A percentile compares a stretch with the other conserved stretches of the same genome.
phyloP scores from a whole-genome alignment of 2,888 invertebrate genomes.

The Volucella bombylans region DNA sequence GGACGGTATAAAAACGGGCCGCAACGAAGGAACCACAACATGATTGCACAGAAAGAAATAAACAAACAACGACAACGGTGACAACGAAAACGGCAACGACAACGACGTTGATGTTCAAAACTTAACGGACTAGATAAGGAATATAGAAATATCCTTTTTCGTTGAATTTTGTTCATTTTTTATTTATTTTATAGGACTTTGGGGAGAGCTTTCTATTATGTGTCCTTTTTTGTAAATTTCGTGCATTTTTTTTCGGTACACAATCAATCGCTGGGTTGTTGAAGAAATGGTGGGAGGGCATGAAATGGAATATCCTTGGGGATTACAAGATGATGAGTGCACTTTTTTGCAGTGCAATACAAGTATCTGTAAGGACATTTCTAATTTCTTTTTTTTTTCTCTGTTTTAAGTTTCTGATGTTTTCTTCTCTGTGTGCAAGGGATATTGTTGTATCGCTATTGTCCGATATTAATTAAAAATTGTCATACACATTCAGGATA shows the following conservation, averaged over 20 bases:
- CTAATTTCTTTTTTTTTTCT: slow-evolving; percentile 37
- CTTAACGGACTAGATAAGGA: slow-evolving; percentile 69
- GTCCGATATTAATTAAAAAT: slow-evolving; percentile 74
- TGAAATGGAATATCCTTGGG: slow-evolving; percentile 66
- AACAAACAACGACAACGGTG: background rate
- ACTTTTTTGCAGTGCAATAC: slow-evolving; percentile 48
- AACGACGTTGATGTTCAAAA: slow-evolving; percentile 3
- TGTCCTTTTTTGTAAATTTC: slow-evolving; percentile 32
- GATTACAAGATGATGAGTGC: slow-evolving; percentile 74
- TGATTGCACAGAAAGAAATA: slow-evolving; percentile 50
- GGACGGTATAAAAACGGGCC: slow-evolving; percentile 53
- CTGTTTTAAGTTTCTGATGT: background rate
- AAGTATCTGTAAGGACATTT: slow-evolving; percentile 67
- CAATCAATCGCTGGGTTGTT: slow-evolving; percentile 17
- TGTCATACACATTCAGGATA: slow-evolving; percentile 59
- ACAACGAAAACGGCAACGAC: too few species aligned
- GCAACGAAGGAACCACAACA: slow-evolving; percentile 48
- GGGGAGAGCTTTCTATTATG: slow-evolving; percentile 43
- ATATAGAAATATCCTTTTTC: slow-evolving; percentile 23
- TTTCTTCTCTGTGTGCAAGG: slow-evolving; percentile 16
- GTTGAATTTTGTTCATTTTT: slow-evolving; percentile 29
- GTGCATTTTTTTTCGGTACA: slow-evolving; percentile 23
- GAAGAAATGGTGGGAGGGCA: slow-evolving; percentile 5
- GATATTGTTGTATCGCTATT: slow-evolving; percentile 69
- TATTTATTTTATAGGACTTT: slow-evolving; percentile 59